These are phyloP conservation scores for Capromys pilorides DNA, from an alignment of 2,797 vertebrate genomes.

Conservation along the genomic window DNA sequence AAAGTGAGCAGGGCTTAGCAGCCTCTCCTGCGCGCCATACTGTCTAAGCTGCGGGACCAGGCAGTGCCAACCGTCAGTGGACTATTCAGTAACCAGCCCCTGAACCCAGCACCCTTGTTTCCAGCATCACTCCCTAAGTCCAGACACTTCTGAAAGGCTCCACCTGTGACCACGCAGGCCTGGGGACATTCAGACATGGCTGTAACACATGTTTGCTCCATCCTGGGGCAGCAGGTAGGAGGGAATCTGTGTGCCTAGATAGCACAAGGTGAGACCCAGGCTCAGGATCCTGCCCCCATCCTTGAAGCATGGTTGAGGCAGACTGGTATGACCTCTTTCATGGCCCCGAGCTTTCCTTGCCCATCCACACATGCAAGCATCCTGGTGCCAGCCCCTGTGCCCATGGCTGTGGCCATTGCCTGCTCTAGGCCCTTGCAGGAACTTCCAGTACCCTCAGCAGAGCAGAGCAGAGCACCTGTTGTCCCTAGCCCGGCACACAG, in stretches of 20 bases:
- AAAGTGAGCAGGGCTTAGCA: background rate
- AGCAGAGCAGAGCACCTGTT: background rate
- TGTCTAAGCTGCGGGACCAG: background rate
- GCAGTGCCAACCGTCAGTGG: background rate
- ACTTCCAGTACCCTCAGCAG: background rate
- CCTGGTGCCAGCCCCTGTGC: background rate
- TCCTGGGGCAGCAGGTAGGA: background rate
- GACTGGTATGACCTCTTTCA: rapidly evolving
- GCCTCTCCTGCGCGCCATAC: background rate
- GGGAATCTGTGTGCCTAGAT: background rate
- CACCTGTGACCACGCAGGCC: background rate
- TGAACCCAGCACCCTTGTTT: background rate
- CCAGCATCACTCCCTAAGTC: background rate
- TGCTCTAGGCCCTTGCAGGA: background rate
- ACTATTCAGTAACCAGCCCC: background rate
- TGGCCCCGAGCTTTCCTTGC: background rate
- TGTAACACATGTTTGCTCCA: background rate
- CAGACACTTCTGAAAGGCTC: background rate
- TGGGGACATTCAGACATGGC: background rate
- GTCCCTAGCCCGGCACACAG: background rate
- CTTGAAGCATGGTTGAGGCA: background rate
- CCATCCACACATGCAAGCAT: no score
- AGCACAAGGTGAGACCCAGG: background rate
- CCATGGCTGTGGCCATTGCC: background rate
- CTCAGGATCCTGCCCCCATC: background rate